Percentiles rank a stretch among this genome's conserved stretches.
Conservation (phyloP, 1,140 invertebrate genomes). For the Asbolus verrucosus region DNA sequence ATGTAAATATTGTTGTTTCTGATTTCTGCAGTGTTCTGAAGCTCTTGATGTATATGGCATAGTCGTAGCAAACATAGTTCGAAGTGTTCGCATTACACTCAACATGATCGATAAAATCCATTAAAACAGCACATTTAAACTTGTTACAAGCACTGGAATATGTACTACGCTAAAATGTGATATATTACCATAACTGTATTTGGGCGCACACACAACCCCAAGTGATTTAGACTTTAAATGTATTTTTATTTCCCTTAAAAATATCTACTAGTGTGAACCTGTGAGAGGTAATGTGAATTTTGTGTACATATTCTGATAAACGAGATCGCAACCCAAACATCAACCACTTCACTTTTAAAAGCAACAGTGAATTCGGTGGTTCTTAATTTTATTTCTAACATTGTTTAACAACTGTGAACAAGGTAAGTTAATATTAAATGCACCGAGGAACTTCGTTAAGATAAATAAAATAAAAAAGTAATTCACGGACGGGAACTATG, state of each 20-base stretch:
- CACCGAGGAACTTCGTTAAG: too few relatives aligned
- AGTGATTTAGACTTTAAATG: not conserved
- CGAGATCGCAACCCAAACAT: too few relatives aligned
- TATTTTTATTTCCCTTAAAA: not conserved
- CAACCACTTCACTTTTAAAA: too few relatives aligned
- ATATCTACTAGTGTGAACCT: too few relatives aligned
- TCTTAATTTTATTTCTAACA: too few relatives aligned
- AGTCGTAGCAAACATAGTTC: conserved; percentile 13
- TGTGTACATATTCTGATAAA: too few relatives aligned
- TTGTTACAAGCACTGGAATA: conserved; percentile 16
- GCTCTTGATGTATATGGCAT: conserved; percentile 9
- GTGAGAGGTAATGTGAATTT: too few relatives aligned
- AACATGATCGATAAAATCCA: conserved; percentile 38
- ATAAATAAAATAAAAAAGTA: too few relatives aligned
- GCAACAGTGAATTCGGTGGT: too few relatives aligned
- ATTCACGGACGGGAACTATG: too few relatives aligned
- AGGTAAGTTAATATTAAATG: too few relatives aligned
- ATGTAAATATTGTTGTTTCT: conserved; percentile 23
- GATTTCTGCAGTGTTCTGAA: not conserved
- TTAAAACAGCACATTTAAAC: conserved; percentile 35
- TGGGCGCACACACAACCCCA: not conserved
- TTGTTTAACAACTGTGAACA: too few relatives aligned
- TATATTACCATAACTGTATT: conserved; percentile 2
- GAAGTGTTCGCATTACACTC: conserved; percentile 24
- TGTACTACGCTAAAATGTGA: conserved; percentile 11